Percentiles rank a stretch among this genome's conserved stretches.
phyloP scores from a whole-genome alignment of 2,113 vertebrate genomes.

The Clupea harengus region DNA sequence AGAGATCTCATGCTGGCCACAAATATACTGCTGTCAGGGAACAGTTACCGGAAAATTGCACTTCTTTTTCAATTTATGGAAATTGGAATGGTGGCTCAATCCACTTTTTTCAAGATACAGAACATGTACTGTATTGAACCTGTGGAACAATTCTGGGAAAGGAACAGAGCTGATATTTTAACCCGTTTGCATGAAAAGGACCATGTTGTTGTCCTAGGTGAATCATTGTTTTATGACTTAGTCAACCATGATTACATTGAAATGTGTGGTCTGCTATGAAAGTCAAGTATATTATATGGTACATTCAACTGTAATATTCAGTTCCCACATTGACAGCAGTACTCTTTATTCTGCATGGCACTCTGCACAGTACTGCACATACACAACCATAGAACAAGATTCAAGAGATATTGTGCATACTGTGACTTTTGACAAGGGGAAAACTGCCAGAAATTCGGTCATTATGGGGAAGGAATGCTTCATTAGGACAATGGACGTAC shows the following conservation, averaged over 20 bases:
- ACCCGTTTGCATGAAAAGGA: background rate
- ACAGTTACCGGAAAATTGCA: constrained; percentile 13
- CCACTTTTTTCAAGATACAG: background rate
- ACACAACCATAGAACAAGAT: background rate
- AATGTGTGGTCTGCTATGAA: background rate
- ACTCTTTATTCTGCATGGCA: background rate
- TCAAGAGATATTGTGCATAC: background rate
- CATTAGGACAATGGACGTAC: background rate
- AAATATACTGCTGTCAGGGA: constrained; percentile 22
- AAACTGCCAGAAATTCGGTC: background rate
- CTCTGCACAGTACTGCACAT: background rate
- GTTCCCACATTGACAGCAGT: background rate
- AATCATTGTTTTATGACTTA: background rate
- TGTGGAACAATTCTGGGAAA: background rate
- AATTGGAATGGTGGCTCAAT: background rate
- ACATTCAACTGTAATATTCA: background rate
- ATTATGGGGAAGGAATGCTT: constrained; percentile 11
- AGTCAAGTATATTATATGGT: background rate
- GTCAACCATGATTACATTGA: background rate
- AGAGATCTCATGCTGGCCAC: constrained; percentile 17
- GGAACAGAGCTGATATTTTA: background rate
- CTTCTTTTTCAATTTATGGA: constrained; percentile 21
- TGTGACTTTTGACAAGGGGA: background rate
- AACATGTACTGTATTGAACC: background rate
- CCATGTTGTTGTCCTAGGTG: background rate